These are phyloP conservation scores for Emmelina monodactyla DNA, from an alignment of 2,888 invertebrate species.

Conservation along the genomic window DNA sequence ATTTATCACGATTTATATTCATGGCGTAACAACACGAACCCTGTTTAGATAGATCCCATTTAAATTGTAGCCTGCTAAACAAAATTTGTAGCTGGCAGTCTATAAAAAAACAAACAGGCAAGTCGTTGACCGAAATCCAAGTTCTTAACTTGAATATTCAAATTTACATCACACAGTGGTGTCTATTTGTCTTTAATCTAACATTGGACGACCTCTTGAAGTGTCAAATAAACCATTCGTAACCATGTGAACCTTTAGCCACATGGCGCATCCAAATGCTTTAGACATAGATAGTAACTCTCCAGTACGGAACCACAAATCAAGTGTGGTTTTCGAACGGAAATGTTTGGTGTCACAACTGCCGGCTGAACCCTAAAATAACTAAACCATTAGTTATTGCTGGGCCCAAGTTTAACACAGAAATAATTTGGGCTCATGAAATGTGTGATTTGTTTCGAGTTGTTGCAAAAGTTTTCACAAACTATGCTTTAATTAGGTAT, in stretches of 20 bases:
- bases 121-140: too few relatives aligned
- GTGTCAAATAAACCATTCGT: too few relatives aligned
- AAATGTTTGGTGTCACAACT: conserved; percentile 22
- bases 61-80: conserved; percentile 45
- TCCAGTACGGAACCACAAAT: conserved; percentile 53
- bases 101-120: too few relatives aligned
- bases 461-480: too few relatives aligned
- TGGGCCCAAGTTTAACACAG: background rate
- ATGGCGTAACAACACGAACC: conserved; percentile 63
- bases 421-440: background rate
- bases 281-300: conserved; percentile 42
- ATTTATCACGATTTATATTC: conserved; percentile 71
- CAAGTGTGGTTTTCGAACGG: conserved; percentile 54
- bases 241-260: conserved; percentile 27
- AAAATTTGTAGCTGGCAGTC: background rate
- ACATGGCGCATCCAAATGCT: conserved; percentile 47
- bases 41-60: conserved; percentile 55
- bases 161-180: too few relatives aligned
- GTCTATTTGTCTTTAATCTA: too few relatives aligned
- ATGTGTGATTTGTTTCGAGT: too few relatives aligned
- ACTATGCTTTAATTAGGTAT: too few relatives aligned
- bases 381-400: conserved; percentile 42
- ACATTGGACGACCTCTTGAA: too few relatives aligned
- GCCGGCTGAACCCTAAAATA: conserved; percentile 18
- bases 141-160: too few relatives aligned